phyloP scores from a whole-genome alignment of 2,797 vertebrate species.

The Poeciliopsis paucimaculata region DNA sequence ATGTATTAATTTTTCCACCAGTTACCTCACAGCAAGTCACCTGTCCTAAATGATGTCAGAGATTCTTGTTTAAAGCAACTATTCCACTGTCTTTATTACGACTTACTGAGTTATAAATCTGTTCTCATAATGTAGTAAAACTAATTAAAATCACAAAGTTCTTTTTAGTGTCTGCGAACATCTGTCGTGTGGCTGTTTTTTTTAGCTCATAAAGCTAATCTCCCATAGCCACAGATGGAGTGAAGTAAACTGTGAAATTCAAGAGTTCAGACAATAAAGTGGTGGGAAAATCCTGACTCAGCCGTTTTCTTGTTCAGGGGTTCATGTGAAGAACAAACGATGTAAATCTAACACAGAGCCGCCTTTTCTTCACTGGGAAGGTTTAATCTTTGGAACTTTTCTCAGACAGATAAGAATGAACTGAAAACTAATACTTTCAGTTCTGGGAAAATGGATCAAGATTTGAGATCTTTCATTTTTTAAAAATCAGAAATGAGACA shows the following conservation, averaged over 20 bases:
- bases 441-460: background rate
- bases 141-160: constrained; percentile 1
- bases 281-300: background rate
- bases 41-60: background rate
- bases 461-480: background rate
- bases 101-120: background rate
- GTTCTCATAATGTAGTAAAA: background rate
- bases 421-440: background rate
- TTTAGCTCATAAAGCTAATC: background rate
- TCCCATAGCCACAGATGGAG: background rate
- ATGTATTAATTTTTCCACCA: background rate
- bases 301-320: background rate
- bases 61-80: background rate
- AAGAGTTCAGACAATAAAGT: background rate
- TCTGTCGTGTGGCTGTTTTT: background rate
- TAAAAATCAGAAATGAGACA: background rate
- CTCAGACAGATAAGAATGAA: background rate
- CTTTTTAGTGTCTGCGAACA: background rate
- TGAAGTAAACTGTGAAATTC: constrained; percentile 2
- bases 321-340: background rate
- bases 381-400: background rate
- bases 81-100: background rate
- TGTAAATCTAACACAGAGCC: background rate
- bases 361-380: background rate
- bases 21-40: background rate